Base-by-base conservation (phyloP, 2,888 invertebrate species). In the Strigamia maritima region DNA sequence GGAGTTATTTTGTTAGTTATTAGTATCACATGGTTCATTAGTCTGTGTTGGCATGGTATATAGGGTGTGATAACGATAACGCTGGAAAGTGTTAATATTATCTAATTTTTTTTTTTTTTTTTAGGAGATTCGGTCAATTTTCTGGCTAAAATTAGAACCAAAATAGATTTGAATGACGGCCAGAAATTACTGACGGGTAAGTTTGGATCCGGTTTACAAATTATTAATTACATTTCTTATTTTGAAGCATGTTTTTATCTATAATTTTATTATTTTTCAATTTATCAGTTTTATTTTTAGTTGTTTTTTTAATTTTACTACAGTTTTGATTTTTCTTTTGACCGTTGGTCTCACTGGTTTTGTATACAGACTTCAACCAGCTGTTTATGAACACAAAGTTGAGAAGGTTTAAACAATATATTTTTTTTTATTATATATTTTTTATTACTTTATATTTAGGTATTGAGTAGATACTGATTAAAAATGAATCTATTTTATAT, bases 1-100 rank as follows among this genome's bases (percentile, higher is more conserved):
- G 85, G 84, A 70, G 83, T 82, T 80, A 83, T 86, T 26, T 82
- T 86, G n/a, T 82, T 80, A 16, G 80, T 82, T 28, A 82, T 85
- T 12, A 83, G 84, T 81, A n/a, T 83, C 6, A 81, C 82, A 4
- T 82, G 85, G 24, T 81, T 83, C 26, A 31, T 84, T 28, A 84
- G 83, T 77, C 19, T 76, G 12, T n/a, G 3, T 75, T 3, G 19
- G 19, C 3, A n/a, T 75, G 16, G 19, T 28, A 28, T 28, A 28
- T n/a, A n/a, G n/a, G n/a, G n/a, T n/a, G 19, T 28, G 8, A 7
- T 7, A 2, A 4, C 7, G 31, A 31, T 31, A 31, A 31, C 7
- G 2, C 31, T 31, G 31, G 2, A 2, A 31, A 31, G 31, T 31
- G 7, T 31, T 31, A 31, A 31, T 31, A 31, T 4, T 7, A 31